Percentiles rank a stretch among this genome's conserved stretches.
Evolutionary conservation across 2,113 vertebrate genomes (phyloP).

Genomic region (Misgurnus anguillicaudatus): DNA sequence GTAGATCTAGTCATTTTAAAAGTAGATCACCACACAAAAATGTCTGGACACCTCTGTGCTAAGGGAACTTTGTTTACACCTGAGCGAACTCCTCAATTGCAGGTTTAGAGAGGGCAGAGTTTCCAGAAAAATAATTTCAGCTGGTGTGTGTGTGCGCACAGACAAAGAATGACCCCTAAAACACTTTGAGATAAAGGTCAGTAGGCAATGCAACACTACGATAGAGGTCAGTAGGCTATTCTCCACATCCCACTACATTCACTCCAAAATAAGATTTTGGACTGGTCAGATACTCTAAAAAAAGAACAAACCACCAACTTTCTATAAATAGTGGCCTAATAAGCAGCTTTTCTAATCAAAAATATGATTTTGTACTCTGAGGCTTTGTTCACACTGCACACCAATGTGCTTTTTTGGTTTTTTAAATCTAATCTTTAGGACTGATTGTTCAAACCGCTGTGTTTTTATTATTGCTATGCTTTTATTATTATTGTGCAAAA

Average conservation of each 20-base stretch:
- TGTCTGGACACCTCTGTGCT: too few species aligned
- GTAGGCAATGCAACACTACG: background rate
- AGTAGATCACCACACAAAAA: too few species aligned
- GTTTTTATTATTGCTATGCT: too few species aligned
- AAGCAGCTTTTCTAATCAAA: background rate
- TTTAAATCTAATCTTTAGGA: too few species aligned
- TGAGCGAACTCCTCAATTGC: background rate
- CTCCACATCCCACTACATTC: constrained; percentile 18
- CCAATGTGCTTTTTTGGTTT: too few species aligned
- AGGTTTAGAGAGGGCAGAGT: constrained; percentile 47
- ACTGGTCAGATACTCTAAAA: background rate
- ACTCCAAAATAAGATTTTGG: constrained; percentile 16
- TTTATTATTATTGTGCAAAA: too few species aligned
- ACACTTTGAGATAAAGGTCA: background rate
- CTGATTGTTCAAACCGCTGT: too few species aligned
- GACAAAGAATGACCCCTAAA: background rate
- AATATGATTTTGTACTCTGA: background rate
- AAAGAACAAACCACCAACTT: constrained; percentile 34
- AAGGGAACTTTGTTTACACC: background rate
- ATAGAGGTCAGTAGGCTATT: background rate
- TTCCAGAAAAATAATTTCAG: constrained; percentile 48
- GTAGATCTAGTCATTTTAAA: too few species aligned
- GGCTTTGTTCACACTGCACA: background rate
- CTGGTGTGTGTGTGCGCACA: background rate
- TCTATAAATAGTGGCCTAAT: background rate